phyloP scores from a whole-genome alignment of 2,113 vertebrate species.

The Ancistrus triradiatus region DNA sequence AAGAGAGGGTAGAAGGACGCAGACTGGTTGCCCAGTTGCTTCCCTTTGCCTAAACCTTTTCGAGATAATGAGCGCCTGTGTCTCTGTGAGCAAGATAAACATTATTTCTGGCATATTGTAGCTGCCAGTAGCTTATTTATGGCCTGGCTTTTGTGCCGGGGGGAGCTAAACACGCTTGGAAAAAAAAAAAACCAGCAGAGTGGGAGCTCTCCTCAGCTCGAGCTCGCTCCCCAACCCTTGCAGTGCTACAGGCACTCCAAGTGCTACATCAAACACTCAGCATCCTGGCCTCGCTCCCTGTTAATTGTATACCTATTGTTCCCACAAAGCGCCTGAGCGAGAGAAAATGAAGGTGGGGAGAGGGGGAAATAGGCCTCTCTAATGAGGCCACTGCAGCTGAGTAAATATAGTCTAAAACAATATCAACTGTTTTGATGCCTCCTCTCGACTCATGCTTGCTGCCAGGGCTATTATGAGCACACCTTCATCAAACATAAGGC shows the following conservation, averaged over 20 bases:
- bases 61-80: slow-evolving; percentile 52
- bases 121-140: slow-evolving; percentile 68
- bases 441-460: slow-evolving; percentile 27
- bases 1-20: slow-evolving; percentile 45
- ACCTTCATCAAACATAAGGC: slow-evolving; percentile 46
- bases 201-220: slow-evolving; percentile 44
- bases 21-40: slow-evolving; percentile 56
- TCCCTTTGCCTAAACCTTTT: slow-evolving; percentile 42
- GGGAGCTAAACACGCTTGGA: slow-evolving; percentile 66
- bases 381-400: slow-evolving; percentile 64
- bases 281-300: slow-evolving; percentile 55
- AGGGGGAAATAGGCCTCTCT: slow-evolving; percentile 41
- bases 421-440: slow-evolving; percentile 54
- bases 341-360: slow-evolving; percentile 51
- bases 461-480: slow-evolving; percentile 42
- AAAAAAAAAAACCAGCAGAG: slow-evolving; percentile 51
- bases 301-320: slow-evolving; percentile 73
- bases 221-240: slow-evolving; percentile 47
- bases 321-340: slow-evolving; percentile 56
- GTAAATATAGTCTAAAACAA: slow-evolving; percentile 63
- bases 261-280: slow-evolving; percentile 68
- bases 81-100: slow-evolving; percentile 70
- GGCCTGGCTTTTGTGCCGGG: slow-evolving; percentile 65
- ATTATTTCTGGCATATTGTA: slow-evolving; percentile 74
- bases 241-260: slow-evolving; percentile 60